Percentiles rank a stretch among this genome's conserved stretches.
These are phyloP conservation scores for Tamandua tetradactyla DNA, from an alignment of 2,797 vertebrate species.

Conservation along the genomic window DNA sequence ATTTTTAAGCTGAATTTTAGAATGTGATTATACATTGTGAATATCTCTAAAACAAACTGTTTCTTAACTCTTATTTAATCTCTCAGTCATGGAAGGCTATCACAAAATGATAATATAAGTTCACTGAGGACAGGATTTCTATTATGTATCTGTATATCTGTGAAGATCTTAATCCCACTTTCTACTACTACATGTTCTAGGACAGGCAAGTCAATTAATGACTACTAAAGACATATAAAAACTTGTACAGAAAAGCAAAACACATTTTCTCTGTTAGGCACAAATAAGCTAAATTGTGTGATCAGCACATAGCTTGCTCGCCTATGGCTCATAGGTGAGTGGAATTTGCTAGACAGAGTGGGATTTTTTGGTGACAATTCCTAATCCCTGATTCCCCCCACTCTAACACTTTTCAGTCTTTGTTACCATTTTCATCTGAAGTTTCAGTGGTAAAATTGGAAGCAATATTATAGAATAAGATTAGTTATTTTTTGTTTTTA, in stretches of 20 bases:
- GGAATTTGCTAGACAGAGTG: constrained; percentile 64
- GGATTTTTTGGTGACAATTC: constrained; percentile 42
- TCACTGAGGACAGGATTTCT: not conserved
- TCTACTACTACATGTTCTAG: not conserved
- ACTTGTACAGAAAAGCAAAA: not conserved
- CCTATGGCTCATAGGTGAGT: constrained; percentile 25
- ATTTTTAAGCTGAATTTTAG: not conserved
- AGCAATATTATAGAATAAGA: constrained; percentile 21
- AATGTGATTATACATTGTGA: not conserved
- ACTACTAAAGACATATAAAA: not conserved
- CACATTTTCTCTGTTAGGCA: not conserved
- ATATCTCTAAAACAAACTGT: not conserved
- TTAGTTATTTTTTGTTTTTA: not conserved
- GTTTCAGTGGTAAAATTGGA: constrained; percentile 24
- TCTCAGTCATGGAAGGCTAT: not conserved
- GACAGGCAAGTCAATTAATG: not conserved
- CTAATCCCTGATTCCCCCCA: constrained; percentile 50
- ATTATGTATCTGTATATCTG: not conserved
- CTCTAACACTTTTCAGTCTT: constrained; percentile 53
- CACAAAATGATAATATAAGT: not conserved
- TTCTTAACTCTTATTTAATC: not conserved
- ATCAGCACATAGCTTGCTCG: not conserved
- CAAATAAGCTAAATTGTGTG: not conserved
- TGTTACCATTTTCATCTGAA: constrained; percentile 55
- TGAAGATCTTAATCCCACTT: not conserved